Conservation (phyloP, 2,113 vertebrate species). For the Pholis gunnellus region DNA sequence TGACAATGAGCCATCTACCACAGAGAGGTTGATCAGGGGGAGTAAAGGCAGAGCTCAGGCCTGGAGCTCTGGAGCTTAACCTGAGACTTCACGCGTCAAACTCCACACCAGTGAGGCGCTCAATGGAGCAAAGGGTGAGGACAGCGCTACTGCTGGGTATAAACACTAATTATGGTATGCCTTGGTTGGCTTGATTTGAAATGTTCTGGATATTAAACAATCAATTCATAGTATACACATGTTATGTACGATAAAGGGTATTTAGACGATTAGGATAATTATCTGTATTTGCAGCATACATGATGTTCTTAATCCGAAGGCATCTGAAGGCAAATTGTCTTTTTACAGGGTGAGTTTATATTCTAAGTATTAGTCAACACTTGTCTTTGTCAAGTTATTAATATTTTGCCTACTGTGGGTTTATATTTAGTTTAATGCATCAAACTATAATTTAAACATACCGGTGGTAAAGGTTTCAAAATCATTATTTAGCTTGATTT, state of each 20-base stretch:
- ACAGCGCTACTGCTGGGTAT: slow-evolving; percentile 1
- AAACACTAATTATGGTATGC: not conserved
- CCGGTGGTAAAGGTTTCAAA: not conserved
- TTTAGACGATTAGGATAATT: not conserved
- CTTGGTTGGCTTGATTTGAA: not conserved
- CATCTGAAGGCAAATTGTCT: no score
- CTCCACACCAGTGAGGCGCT: slow-evolving; percentile 7
- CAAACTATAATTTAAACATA: not conserved
- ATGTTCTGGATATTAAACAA: not conserved
- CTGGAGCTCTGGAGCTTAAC: slow-evolving; percentile 52
- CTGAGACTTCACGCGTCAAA: slow-evolving; percentile 52
- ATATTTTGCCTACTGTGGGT: not conserved
- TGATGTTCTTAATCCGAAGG: not conserved
- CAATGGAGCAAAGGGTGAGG: slow-evolving; percentile 35
- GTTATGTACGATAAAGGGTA: not conserved
- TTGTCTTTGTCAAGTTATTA: not conserved
- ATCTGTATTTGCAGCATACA: not conserved
- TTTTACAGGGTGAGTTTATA: not conserved
- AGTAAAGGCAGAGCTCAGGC: slow-evolving; percentile 47
- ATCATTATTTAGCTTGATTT: not conserved
- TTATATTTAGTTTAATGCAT: not conserved
- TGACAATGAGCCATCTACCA: slow-evolving; percentile 72
- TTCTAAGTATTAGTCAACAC: not conserved
- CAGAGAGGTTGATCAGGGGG: slow-evolving; percentile 64
- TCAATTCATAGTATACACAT: not conserved